Evolutionary conservation across 92 coral and sea anemone genomes (phyloP), one percentile per base, ranked within the genome.

Genomic region (Scolanthus callimorphus): DNA sequence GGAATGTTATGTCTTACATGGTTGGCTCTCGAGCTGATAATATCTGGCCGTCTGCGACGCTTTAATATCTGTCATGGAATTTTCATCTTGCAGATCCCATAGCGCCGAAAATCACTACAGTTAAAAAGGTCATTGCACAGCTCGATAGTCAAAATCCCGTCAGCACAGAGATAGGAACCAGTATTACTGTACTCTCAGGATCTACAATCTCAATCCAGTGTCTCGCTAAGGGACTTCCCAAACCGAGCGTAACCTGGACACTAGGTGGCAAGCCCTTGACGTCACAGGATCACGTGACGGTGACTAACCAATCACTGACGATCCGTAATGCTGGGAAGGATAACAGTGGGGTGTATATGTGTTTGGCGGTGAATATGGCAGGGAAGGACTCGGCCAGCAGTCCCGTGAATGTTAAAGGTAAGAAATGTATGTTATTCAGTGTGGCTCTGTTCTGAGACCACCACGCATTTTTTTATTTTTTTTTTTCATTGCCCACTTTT

Each of bases 311-410:
- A 47, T 71, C 88, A 21, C 27, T 74, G 78, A 31, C 59, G 67
- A 68, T 81, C 20, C 17, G 25, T 13, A 57, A 44, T 25, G 55
- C 67, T 30, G 48, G 25, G 25, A 39, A 43, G 20, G 55, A 19
- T 0, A 67, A 70, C 19, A 39, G 43, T 17, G 95, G 67, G 24
- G 48, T 48, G 8, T 82, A 82, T 65, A 56, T 61, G 28, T 86
- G 95, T 39, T 49, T 45, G 49, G 85, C 82, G 13, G 62, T 61
- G 34, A 82, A 49, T 53, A 57, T 10, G 24, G 60, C 58, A 2
- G 89, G 95, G 17, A 44, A 51, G 44, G 73, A 67, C 51, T 78
- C 76, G 17, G 92, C 77, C n/a, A 60, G 79, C 26, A 60, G 78
- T 41, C 10, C 25, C 22, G 46, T 77, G 15, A 70, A 54, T 15